Conservation (phyloP, 2,113 vertebrate species). For the Calidris pygmaea region DNA sequence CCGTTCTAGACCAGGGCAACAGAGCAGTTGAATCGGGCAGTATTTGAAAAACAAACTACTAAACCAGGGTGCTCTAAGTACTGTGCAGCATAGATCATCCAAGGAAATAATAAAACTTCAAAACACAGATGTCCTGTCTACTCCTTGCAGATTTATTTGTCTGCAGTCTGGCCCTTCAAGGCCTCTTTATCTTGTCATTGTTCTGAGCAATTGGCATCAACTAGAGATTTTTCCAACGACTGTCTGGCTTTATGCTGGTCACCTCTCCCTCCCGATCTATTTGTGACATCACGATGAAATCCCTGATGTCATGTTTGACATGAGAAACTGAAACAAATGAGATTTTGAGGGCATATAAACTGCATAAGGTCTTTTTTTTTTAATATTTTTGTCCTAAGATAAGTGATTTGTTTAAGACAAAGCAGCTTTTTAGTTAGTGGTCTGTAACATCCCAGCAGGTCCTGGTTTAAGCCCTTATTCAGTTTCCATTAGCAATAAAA, state of each 20-base stretch:
- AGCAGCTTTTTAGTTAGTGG: neutral
- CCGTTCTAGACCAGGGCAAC: neutral
- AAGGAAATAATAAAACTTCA: constrained; percentile 34
- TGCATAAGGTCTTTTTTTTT: neutral
- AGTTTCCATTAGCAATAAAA: neutral
- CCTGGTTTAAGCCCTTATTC: neutral
- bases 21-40: neutral
- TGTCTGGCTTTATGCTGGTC: neutral
- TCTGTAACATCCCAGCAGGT: neutral
- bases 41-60: neutral
- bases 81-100: neutral
- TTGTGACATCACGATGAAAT: neutral
- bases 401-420: neutral
- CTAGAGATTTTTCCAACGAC: neutral
- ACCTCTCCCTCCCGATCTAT: neutral
- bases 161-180: constrained; percentile 43
- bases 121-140: constrained; percentile 36
- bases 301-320: neutral
- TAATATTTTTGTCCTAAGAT: neutral
- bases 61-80: neutral
- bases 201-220: neutral
- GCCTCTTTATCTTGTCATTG: constrained; percentile 29
- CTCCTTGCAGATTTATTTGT: constrained; percentile 43
- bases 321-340: neutral
- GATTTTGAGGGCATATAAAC: neutral